phyloP scores from a whole-genome alignment of 2,888 invertebrate species.

The Drosophila neoperkinsi region DNA sequence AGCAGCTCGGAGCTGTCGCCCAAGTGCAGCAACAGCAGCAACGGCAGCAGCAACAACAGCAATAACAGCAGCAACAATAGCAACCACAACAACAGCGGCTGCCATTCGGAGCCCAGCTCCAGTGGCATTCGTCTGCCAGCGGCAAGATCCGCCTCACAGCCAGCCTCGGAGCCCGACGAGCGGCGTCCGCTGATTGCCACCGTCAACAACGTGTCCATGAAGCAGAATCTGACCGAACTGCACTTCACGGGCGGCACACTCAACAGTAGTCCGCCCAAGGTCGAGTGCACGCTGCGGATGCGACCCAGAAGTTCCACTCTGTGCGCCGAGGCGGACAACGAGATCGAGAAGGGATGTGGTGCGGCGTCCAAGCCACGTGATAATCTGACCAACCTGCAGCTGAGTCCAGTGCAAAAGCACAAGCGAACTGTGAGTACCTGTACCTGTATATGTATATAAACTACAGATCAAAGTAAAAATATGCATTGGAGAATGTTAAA shows the following conservation, averaged over 20 bases:
- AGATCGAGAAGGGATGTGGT: slow-evolving; percentile 6
- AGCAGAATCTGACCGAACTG: slow-evolving; percentile 83
- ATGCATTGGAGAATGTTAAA: not conserved
- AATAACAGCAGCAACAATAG: slow-evolving; percentile 11
- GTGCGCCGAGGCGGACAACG: slow-evolving; percentile 61
- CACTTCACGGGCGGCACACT: slow-evolving; percentile 76
- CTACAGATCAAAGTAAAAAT: not conserved
- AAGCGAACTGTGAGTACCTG: slow-evolving; percentile 73
- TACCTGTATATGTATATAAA: not conserved
- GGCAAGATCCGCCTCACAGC: slow-evolving; percentile 53
- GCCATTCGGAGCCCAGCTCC: slow-evolving; percentile 62
- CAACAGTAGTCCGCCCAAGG: slow-evolving; percentile 52
- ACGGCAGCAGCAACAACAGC: slow-evolving; percentile 10
- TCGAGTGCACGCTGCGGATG: slow-evolving; percentile 78
- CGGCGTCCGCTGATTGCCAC: slow-evolving; percentile 71
- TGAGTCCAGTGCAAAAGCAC: slow-evolving; percentile 81
- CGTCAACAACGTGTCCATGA: slow-evolving; percentile 79
- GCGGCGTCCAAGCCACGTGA: slow-evolving; percentile 39
- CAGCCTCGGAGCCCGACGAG: slow-evolving; percentile 33
- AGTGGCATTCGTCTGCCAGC: slow-evolving; percentile 13
- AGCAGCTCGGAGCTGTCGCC: slow-evolving; percentile 72
- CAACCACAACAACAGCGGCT: slow-evolving; percentile 44
- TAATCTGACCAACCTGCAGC: slow-evolving; percentile 62
- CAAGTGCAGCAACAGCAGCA: slow-evolving; percentile 36
- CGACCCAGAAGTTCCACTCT: slow-evolving; percentile 82